Percentiles rank a stretch among this genome's conserved stretches.
phyloP scores from a whole-genome alignment of 2,888 invertebrate species.

The Phyllotreta striolata region DNA sequence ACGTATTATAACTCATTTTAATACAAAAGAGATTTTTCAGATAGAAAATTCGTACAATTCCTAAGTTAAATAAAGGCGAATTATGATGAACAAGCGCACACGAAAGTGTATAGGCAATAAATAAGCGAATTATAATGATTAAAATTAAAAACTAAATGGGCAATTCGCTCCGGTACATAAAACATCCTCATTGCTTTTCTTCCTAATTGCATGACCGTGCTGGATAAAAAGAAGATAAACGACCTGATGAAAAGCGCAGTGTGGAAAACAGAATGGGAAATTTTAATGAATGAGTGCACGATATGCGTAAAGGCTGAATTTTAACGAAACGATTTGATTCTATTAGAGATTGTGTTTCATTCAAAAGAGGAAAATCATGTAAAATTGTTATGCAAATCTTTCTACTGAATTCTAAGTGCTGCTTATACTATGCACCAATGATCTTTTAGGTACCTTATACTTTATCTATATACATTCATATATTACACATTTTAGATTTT shows the following conservation, averaged over 20 bases:
- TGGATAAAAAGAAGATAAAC: slow-evolving; percentile 24
- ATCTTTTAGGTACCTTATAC: too few species aligned
- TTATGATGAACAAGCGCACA: neutral
- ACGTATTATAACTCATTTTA: too few species aligned
- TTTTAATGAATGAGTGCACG: slow-evolving; percentile 13
- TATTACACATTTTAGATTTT: too few species aligned
- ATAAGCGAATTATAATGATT: slow-evolving; percentile 3
- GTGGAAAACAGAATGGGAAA: slow-evolving; percentile 26
- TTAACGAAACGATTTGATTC: slow-evolving; percentile 8
- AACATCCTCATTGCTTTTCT: slow-evolving; percentile 24
- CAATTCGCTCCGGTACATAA: slow-evolving; percentile 29
- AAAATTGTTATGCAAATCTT: slow-evolving; percentile 19
- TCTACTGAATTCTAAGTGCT: neutral
- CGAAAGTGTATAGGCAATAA: slow-evolving; percentile 16
- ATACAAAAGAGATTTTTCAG: too few species aligned
- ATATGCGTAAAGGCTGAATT: neutral
- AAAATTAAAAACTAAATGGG: slow-evolving; percentile 23
- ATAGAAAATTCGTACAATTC: neutral
- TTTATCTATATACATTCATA: too few species aligned
- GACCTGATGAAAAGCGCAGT: slow-evolving; percentile 28
- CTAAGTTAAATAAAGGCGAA: neutral
- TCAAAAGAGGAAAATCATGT: slow-evolving; percentile 16
- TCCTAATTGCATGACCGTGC: slow-evolving; percentile 1
- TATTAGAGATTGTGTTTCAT: neutral
- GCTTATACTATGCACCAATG: neutral